These are phyloP conservation scores for Axinella damicornis DNA, from an alignment of 37 sponge, comb jelly and placozoan species.

Conservation along the genomic window DNA sequence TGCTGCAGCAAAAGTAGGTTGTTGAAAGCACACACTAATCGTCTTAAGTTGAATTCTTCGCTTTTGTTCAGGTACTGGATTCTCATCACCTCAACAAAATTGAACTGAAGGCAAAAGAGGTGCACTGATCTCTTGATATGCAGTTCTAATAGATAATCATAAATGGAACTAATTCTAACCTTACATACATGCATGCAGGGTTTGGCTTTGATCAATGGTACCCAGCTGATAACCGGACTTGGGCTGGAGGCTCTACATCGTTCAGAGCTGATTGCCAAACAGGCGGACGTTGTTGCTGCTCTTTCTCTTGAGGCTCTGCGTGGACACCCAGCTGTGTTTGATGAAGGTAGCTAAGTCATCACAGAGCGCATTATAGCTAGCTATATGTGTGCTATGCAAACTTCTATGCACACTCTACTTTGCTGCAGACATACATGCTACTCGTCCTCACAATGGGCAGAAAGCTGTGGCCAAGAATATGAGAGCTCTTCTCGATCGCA, in stretches of 20 bases:
- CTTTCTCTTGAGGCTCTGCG: conserved; percentile 77
- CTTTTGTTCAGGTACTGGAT: conserved; percentile 52
- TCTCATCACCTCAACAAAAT: conserved; percentile 69
- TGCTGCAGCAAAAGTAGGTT: conserved; percentile 23
- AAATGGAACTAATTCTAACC: background rate
- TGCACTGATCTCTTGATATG: background rate
- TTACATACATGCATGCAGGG: conserved; percentile 49
- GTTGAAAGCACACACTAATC: too few relatives aligned
- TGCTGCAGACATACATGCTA: conserved; percentile 61
- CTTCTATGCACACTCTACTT: background rate
- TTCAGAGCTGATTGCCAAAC: conserved; percentile 57
- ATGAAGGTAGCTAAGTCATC: conserved; percentile 47
- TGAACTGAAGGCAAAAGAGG: conserved; percentile 74
- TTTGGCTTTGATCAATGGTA: conserved; percentile 86
- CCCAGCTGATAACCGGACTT: conserved; percentile 85
- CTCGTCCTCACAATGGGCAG: conserved; percentile 84
- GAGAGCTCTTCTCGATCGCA: conserved; percentile 48
- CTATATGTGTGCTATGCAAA: background rate
- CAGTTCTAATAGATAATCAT: background rate
- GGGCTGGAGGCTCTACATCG: conserved; percentile 77
- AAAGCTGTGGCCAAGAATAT: conserved; percentile 60
- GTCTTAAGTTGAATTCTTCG: background rate
- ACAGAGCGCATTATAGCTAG: too few relatives aligned
- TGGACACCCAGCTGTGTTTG: conserved; percentile 61
- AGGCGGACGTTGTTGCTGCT: conserved; percentile 84